Evolutionary conservation across 2,797 vertebrate genomes (phyloP).

Genomic region (Babyrousa celebensis): DNA sequence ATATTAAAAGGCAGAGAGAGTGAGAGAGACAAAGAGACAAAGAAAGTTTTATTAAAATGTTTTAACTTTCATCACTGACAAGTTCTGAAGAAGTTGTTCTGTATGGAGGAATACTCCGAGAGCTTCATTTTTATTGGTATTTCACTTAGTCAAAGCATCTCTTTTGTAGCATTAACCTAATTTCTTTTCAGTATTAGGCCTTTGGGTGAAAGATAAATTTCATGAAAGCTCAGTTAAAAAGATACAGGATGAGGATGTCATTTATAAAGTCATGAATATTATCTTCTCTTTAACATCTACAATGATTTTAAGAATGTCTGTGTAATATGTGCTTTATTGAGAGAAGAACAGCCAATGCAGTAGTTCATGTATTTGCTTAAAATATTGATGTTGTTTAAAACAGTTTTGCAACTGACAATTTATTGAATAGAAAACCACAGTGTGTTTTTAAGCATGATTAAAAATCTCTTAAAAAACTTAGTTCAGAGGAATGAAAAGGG

Average conservation of each 20-base stretch:
- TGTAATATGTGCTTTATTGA: background rate
- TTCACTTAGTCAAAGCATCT: background rate
- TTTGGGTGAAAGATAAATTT: background rate
- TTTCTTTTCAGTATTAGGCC: background rate
- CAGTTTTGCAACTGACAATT: slow-evolving; percentile 19
- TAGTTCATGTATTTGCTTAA: background rate
- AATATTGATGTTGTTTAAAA: slow-evolving; percentile 41
- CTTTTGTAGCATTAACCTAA: slow-evolving; percentile 26
- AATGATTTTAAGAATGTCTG: background rate
- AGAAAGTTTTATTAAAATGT: background rate
- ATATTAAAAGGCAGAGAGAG: background rate
- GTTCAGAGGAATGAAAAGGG: background rate
- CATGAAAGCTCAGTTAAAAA: slow-evolving; percentile 33
- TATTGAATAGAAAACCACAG: background rate
- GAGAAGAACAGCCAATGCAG: background rate
- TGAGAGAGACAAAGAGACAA: no score
- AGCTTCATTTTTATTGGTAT: background rate
- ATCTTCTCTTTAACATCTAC: background rate
- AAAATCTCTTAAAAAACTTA: slow-evolving; percentile 39
- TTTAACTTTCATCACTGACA: background rate
- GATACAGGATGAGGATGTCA: background rate
- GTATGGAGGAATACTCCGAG: background rate
- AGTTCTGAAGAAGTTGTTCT: background rate
- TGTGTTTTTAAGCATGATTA: slow-evolving; percentile 30
- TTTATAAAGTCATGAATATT: background rate